Conservation (phyloP, 2,113 vertebrate genomes). For the Ellobius talpinus region DNA sequence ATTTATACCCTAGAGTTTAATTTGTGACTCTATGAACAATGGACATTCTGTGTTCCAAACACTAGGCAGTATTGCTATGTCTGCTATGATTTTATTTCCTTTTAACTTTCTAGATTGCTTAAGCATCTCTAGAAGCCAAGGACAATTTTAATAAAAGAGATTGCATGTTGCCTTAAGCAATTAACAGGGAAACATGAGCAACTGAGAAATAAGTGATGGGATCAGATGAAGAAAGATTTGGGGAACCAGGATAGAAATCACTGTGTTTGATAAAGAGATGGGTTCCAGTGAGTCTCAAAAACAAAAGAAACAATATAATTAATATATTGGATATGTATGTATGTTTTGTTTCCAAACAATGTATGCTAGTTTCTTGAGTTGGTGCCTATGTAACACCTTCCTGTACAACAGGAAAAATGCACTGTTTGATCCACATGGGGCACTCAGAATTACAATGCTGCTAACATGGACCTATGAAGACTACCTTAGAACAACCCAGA, state of each 20-base stretch:
- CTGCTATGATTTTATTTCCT: background rate
- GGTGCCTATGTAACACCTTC: background rate
- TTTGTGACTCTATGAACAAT: background rate
- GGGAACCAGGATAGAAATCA: background rate
- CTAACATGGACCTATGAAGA: background rate
- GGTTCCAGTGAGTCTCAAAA: background rate
- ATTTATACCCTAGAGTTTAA: background rate
- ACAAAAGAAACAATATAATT: accelerated
- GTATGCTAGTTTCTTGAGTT: background rate
- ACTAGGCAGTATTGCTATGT: background rate
- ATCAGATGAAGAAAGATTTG: background rate
- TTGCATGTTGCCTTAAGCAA: background rate
- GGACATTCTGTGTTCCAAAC: background rate
- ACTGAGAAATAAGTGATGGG: accelerated
- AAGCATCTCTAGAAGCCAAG: background rate
- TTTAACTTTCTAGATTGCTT: background rate
- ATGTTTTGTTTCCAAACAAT: background rate
- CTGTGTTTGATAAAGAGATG: background rate
- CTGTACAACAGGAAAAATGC: background rate
- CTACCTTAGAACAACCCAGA: background rate
- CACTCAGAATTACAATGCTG: background rate
- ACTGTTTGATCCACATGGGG: background rate
- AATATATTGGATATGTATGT: background rate
- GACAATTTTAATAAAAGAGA: background rate
- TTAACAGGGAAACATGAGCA: background rate